These are phyloP conservation scores for Smittia sp. DNA, from an alignment of 2,888 invertebrate species.

Conservation along the genomic window DNA sequence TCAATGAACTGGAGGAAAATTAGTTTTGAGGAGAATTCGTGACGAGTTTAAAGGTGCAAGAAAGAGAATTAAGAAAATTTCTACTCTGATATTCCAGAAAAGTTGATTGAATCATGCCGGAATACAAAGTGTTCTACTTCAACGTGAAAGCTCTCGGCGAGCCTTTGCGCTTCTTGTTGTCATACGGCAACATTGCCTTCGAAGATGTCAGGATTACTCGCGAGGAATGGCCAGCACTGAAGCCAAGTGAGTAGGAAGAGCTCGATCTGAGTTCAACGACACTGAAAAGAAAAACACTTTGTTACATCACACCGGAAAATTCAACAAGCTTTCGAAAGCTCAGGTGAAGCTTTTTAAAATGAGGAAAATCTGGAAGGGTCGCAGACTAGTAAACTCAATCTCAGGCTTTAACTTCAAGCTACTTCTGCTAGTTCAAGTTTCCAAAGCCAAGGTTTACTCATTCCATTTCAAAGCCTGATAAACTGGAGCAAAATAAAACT, in stretches of 20 bases:
- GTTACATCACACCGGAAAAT: background rate
- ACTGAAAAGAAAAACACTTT: background rate
- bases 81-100: background rate
- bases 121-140: constrained; percentile 64
- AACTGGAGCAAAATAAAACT: no score
- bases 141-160: constrained; percentile 62
- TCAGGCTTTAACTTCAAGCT: no score
- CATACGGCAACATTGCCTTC: constrained; percentile 61
- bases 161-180: constrained; percentile 62
- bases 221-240: constrained; percentile 46
- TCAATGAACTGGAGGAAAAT: background rate
- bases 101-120: constrained; percentile 43
- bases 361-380: background rate
- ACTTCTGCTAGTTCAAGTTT: no score
- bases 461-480: no score
- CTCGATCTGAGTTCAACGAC: background rate
- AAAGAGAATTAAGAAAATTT: background rate
- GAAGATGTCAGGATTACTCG: constrained; percentile 61
- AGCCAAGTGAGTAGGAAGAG: constrained; percentile 34
- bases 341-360: background rate
- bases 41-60: background rate
- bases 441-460: no score
- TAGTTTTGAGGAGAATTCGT: background rate
- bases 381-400: no score
- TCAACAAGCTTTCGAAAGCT: background rate